phyloP scores from a whole-genome alignment of 2,888 invertebrate genomes.

The Cerceris rybyensis region DNA sequence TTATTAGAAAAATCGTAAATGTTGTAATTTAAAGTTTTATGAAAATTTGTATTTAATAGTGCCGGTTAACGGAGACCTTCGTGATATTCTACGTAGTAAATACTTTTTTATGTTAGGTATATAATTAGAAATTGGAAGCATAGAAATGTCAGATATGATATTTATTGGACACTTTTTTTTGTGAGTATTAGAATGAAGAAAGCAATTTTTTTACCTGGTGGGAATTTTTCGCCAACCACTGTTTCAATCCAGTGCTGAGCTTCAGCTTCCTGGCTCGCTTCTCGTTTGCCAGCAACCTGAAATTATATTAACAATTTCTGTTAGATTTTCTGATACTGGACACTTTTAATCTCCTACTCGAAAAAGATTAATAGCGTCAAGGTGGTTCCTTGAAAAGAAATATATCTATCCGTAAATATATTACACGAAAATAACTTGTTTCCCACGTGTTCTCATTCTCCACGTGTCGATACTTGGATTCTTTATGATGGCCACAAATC shows the following conservation, averaged over 20 bases:
- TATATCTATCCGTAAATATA: background rate
- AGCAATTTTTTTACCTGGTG: slow-evolving; percentile 81
- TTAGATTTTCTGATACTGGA: slow-evolving; percentile 4
- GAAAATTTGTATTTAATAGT: too few relatives aligned
- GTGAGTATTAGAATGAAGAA: background rate
- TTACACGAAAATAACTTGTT: slow-evolving; percentile 4
- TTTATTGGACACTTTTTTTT: too few relatives aligned
- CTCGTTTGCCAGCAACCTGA: slow-evolving; percentile 91
- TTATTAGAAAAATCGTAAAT: too few relatives aligned
- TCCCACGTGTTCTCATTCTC: background rate
- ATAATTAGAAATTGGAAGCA: too few relatives aligned
- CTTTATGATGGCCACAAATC: background rate
- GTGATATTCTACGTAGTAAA: too few relatives aligned
- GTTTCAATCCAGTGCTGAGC: slow-evolving; percentile 94
- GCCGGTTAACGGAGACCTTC: too few relatives aligned
- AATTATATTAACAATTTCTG: slow-evolving; percentile 22
- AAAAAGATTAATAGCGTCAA: slow-evolving; percentile 1
- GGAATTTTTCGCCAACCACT: slow-evolving; percentile 90
- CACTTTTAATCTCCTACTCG: background rate
- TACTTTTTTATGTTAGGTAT: too few relatives aligned
- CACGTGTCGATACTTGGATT: background rate
- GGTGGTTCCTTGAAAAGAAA: background rate
- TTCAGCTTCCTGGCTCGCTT: slow-evolving; percentile 90
- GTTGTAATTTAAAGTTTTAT: too few relatives aligned
- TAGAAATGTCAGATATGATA: too few relatives aligned